Evolutionary conservation across 2,888 invertebrate genomes (phyloP), one percentile per base, ranked within the genome.

Genomic region (Micropterix aruncella): DNA sequence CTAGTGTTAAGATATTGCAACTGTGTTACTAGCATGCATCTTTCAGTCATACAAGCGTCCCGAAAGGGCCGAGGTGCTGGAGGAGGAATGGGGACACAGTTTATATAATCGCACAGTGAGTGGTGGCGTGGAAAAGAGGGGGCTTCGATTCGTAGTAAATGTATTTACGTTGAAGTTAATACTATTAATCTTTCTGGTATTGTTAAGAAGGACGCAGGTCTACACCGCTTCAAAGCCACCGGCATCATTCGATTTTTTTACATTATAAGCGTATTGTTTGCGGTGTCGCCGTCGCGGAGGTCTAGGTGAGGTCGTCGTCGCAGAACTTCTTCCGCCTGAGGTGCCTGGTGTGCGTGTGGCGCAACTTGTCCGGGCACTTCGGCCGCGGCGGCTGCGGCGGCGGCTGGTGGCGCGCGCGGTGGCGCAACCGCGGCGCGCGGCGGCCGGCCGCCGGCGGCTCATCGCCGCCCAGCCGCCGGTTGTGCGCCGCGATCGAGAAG

Each of bases 401-500:
- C 47, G 57, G 61, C 55, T 62, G 64, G 62, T 63, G 72, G 65
- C 61, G 67, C 57, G 61, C 65, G 51, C 65, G 68, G 61, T 63
- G 50, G 18, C 52, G 52, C 36, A 52, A 52, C 40, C 53, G 53
- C 38, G 44, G 43, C 41, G 39, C 41, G 7, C 40, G 14, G 49
- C 50, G 40, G 47, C 51, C 37, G 52, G 51, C 52, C 46, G 55
- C 56, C n/a, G 55, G 55, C 18, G 54, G 57, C 50, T 54, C 56
- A 53, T 70, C 68, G 54, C 70, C 72, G 46, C 73, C 73, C 53
- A 75, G 63, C 56, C 68, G 58, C 50, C 56, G 62, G 63, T 80
- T 79, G 71, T 79, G 79, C 54, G 67, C 63, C 60, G 63, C 65
- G 57, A 79, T 75, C 60, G 74, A 73, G 66, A 77, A 76, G 57